phyloP scores from a whole-genome alignment of 1,140 invertebrate species.

The Brachionus asplanchnoidis region DNA sequence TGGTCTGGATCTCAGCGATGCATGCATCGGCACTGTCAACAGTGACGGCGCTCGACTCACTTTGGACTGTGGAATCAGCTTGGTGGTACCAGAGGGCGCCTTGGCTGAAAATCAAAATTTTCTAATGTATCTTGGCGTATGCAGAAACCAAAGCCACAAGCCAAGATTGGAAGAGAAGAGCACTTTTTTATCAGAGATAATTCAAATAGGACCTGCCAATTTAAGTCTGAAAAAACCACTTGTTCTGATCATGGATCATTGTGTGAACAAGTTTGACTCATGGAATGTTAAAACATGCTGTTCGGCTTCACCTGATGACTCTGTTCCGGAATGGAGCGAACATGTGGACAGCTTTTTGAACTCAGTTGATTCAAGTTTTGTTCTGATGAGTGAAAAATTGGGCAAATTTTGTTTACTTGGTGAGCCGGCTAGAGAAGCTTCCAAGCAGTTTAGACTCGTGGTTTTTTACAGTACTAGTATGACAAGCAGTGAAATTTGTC shows the following conservation, averaged over 20 bases:
- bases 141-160: not conserved
- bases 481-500: not conserved
- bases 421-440: not conserved
- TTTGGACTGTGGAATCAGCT: not conserved
- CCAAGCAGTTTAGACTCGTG: not conserved
- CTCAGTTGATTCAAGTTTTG: not conserved
- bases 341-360: not conserved
- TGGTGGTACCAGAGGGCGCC: constrained; percentile 9
- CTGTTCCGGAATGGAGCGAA: not conserved
- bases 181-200: constrained; percentile 19
- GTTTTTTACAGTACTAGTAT: constrained; percentile 1
- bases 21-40: not conserved
- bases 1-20: constrained; percentile 8
- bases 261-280: not conserved
- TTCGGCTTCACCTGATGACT: not conserved
- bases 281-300: not conserved
- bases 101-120: not conserved
- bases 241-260: constrained; percentile 15
- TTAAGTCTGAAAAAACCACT: not conserved
- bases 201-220: constrained; percentile 9
- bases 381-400: constrained; percentile 11
- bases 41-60: not conserved
- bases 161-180: not conserved
- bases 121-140: not conserved
- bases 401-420: constrained; percentile 8